A percentile compares a stretch with the other conserved stretches of the same genome.
Evolutionary conservation across 2,888 invertebrate genomes (phyloP).

Genomic region (Drosophila austrosaltans): DNA sequence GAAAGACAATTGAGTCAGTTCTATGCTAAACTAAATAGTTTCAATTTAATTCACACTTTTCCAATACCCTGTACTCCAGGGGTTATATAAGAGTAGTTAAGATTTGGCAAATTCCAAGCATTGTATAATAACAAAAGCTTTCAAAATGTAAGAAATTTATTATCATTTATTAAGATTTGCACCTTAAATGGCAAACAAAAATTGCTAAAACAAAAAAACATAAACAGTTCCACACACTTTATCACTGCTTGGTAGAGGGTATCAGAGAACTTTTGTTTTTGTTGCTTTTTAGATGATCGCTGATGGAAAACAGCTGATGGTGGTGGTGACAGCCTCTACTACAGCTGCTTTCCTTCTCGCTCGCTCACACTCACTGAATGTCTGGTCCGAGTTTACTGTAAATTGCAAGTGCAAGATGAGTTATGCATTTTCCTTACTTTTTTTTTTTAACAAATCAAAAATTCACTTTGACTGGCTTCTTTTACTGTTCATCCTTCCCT

Average conservation of each 20-base stretch:
- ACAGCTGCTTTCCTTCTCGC: background rate
- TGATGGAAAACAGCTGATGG: constrained; percentile 8
- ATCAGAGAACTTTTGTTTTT: constrained; percentile 32
- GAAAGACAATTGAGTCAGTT: background rate
- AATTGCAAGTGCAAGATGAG: background rate
- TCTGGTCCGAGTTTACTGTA: background rate
- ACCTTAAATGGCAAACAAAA: too few species aligned
- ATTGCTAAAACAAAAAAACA: too few species aligned
- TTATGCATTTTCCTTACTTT: constrained; percentile 16
- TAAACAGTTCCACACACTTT: background rate
- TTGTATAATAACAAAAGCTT: background rate
- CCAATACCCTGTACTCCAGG: constrained; percentile 13
- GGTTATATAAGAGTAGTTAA: background rate
- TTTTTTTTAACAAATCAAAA: constrained; percentile 65
- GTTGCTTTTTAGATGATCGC: constrained; percentile 32
- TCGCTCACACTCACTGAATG: background rate
- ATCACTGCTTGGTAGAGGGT: background rate
- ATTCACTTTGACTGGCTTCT: constrained; percentile 30
- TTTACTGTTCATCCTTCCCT: constrained; percentile 27
- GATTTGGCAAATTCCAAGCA: constrained; percentile 5
- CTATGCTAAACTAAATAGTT: constrained; percentile 56
- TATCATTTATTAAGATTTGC: too few species aligned
- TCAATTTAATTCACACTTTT: constrained; percentile 66
- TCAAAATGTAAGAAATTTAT: too few species aligned
- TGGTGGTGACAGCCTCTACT: background rate